These are phyloP conservation scores for Acanthacorydalis orientalis DNA, from an alignment of 2,888 invertebrate genomes.

Conservation along the genomic window DNA sequence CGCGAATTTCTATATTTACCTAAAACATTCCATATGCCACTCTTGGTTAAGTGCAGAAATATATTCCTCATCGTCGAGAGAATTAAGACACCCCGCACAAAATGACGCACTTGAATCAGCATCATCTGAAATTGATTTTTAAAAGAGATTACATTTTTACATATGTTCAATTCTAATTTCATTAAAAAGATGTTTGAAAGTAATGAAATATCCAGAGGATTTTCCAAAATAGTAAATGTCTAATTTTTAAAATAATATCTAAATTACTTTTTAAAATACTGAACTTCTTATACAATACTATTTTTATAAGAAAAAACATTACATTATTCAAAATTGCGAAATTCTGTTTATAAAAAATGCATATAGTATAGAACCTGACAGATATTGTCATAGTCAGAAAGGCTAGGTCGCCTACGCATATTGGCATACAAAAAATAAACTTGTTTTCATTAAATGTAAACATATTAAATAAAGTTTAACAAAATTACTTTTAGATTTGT, in stretches of 20 bases:
- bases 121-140: slow-evolving; percentile 1
- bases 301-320: background rate
- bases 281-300: background rate
- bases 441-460: background rate
- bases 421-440: slow-evolving; percentile 1
- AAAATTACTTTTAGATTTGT: background rate
- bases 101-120: slow-evolving; percentile 12
- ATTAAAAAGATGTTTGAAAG: background rate
- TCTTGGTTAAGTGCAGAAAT: slow-evolving; percentile 67
- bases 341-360: background rate
- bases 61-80: slow-evolving; percentile 58
- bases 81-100: slow-evolving; percentile 62
- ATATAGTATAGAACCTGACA: background rate
- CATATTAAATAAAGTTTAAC: background rate
- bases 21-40: slow-evolving; percentile 82
- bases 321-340: background rate
- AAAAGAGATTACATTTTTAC: too few species aligned
- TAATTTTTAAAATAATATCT: too few species aligned
- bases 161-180: background rate
- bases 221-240: background rate
- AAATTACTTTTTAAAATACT: background rate
- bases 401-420: slow-evolving; percentile 6
- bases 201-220: background rate
- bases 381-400: slow-evolving; percentile 1
- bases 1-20: slow-evolving; percentile 31